Evolutionary conservation across 1,140 invertebrate species (phyloP).

Genomic region (Tachypleus tridentatus): DNA sequence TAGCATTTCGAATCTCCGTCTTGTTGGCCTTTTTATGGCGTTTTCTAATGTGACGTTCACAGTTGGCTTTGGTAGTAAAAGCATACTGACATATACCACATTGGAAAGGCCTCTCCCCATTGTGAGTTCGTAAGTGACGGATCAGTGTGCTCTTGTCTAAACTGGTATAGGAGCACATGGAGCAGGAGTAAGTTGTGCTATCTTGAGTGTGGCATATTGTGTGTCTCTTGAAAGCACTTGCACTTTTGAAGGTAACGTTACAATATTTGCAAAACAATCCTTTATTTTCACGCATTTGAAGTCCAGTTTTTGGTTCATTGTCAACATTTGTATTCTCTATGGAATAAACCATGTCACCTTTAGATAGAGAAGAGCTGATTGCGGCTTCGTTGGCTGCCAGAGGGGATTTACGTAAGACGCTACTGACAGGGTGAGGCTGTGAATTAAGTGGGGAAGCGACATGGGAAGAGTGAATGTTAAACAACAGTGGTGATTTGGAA

Average conservation of each 20-base stretch:
- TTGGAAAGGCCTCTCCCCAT: constrained; percentile 86
- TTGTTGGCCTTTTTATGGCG: constrained; percentile 68
- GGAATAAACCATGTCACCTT: background rate
- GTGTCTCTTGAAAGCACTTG: constrained; percentile 66
- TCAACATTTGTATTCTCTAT: background rate
- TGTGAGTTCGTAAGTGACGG: constrained; percentile 82
- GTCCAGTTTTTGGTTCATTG: background rate
- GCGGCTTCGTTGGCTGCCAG: constrained; percentile 26
- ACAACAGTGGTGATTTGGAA: constrained; percentile 47
- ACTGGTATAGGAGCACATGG: constrained; percentile 79
- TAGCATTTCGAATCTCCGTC: constrained; percentile 24
- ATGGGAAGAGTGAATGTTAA: constrained; percentile 30
- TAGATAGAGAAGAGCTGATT: constrained; percentile 23
- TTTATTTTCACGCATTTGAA: background rate
- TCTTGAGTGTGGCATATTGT: constrained; percentile 47
- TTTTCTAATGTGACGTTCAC: constrained; percentile 53
- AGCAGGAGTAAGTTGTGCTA: constrained; percentile 59
- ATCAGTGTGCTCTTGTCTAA: constrained; percentile 79
- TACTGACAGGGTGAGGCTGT: constrained; percentile 19
- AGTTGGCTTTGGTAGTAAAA: constrained; percentile 89
- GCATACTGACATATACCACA: constrained; percentile 87
- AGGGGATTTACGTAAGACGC: constrained; percentile 19
- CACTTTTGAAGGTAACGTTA: constrained; percentile 21
- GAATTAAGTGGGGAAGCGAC: constrained; percentile 12
- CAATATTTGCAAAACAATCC: constrained; percentile 22